Evolutionary conservation across 53 echinoderm and acorn worm species (phyloP), one percentile per base, ranked within the genome.

Genomic region (Zoroaster sp.): DNA sequence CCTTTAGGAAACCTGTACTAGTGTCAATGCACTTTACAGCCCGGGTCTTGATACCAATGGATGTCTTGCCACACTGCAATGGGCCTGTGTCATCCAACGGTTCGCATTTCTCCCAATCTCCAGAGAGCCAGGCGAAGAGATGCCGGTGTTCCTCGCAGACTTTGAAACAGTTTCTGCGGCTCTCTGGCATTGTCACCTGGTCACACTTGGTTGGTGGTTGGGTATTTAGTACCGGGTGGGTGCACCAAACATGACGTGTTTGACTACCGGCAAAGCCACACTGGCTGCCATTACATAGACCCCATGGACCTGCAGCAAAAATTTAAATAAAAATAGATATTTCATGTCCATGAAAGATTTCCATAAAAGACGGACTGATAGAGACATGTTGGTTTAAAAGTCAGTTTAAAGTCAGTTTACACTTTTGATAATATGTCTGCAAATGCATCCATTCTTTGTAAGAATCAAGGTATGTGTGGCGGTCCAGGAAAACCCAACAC

Each of bases 81-180:
- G 23, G 33, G 25, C 77, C 46, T 20, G 33, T 15, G 34, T 55
- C 79, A 10, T 25, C 46, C 47, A 40, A 51, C 18, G 20, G 68
- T 30, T 91, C 73, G 74, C 99, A 99, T 2, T 66, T 89, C 28
- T 91, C 93, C 99, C 99, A 99, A 28, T 94, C 94, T 3, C 85
- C 90, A 17, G 94, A 70, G 38, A 91, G 89, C 98, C 99, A 99
- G 47, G 94, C 89, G 59, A 99, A 99, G 82, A 94, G 87, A 30
- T 88, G 41, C 41, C 92, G 45, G 51, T 98, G 96, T 42, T 93
- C 83, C 45, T 87, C 81, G 70, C 99, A 99, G 44, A 99, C 96
- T 94, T 93, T 90, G 83, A 96, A 99, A 83, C 98, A 96, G 23
- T 91, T 79, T 69, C 90, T 90, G 23, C 89, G 89, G 13, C 82